Evolutionary conservation across 2,888 invertebrate species (phyloP), one percentile per base, ranked within the genome.

Genomic region (Esperia sulphurella): DNA sequence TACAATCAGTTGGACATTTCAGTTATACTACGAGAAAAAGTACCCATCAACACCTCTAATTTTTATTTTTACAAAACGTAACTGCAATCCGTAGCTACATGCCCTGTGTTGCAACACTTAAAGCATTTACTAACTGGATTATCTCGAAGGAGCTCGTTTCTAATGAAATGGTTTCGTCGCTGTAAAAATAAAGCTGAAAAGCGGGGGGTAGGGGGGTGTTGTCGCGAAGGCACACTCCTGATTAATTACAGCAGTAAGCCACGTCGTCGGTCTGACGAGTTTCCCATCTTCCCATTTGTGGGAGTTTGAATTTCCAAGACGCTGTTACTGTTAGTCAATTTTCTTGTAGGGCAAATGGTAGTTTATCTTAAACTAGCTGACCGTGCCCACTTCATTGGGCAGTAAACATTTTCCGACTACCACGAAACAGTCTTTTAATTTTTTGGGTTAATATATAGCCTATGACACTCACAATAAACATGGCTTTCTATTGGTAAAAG

Each of bases 181-280:
- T 61, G 59, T 62, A 68, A 68, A 74, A 75, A 72, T 68, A 71
- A 66, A 67, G 53, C 29, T 14, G 39, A 40, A 52, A 46, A 21
- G 45, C 43, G 43, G 45, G 28, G 46, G 42, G 14, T 44, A 46
- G 45, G 48, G 50, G 45, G 49, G 50, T 48, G 55, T 61, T 62
- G 68, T 70, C 67, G 66, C 63, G 61, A 65, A 67, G 65, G 61
- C 67, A 65, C 61, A 63, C 67, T 65, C 67, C 64, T 73, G 72
- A 78, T 77, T 79, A 78, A 78, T 79, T 76, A 72, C 73, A 54
- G 55, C 51, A 54, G 68, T 69, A 70, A 74, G 70, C 72, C 67
- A 63, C 64, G 58, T 37, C 35, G 58, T 29, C 35, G 48, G 43
- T 49, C 30, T 40, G 49, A 41, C 41, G 37, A 37, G 28, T 28